phyloP scores from a whole-genome alignment of 2,797 vertebrate genomes.

The Pangasius krempfi region DNA sequence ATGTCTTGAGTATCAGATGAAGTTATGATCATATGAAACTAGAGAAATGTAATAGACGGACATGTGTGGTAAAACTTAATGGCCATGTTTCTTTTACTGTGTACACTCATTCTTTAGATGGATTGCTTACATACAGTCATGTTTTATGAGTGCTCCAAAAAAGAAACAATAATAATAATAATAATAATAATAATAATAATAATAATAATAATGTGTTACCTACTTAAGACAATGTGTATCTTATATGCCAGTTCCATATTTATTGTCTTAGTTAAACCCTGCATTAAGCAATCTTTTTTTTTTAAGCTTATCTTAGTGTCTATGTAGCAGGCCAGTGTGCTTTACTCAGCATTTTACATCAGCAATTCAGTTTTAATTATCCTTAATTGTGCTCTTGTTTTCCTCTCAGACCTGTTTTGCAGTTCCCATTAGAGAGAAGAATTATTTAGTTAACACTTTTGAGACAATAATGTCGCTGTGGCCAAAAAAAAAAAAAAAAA shows the following conservation, averaged over 20 bases:
- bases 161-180: not conserved
- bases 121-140: constrained; percentile 14
- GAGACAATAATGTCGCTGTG: constrained; percentile 1
- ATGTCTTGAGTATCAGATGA: not conserved
- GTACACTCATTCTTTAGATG: not conserved
- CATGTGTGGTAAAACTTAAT: not conserved
- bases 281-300: not conserved
- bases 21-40: not conserved
- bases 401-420: constrained; percentile 5
- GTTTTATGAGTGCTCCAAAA: constrained; percentile 33
- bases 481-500: no score
- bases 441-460: constrained; percentile 18
- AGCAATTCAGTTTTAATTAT: constrained; percentile 40
- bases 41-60: not conserved
- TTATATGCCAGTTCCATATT: not conserved
- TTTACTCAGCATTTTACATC: constrained; percentile 30
- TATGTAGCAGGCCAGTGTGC: not conserved
- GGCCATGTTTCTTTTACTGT: constrained; percentile 17
- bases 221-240: not conserved
- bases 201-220: not conserved
- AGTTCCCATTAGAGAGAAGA: constrained; percentile 1
- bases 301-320: not conserved
- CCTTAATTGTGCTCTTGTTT: constrained; percentile 12
- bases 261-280: not conserved
- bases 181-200: no score